A percentile compares a stretch with the other conserved stretches of the same genome.
These are phyloP conservation scores for Sander vitreus DNA, from an alignment of 2,113 vertebrate genomes.

Conservation along the genomic window DNA sequence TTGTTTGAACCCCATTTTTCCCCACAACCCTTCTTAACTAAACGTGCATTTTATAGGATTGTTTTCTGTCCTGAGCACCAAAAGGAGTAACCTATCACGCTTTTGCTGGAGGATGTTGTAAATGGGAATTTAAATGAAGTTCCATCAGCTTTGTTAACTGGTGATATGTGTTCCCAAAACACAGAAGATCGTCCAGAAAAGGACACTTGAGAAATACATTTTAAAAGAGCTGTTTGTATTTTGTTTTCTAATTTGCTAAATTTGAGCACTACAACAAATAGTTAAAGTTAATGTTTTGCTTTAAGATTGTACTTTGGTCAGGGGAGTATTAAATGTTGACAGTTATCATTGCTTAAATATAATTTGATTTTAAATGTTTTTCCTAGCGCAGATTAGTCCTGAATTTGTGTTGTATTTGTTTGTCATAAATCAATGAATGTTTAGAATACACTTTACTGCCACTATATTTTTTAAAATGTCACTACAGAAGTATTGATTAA, in stretches of 20 bases:
- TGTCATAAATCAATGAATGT: neutral
- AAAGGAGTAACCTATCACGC: constrained; percentile 98
- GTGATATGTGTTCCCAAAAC: constrained; percentile 90
- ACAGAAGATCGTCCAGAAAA: neutral
- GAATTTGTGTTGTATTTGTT: neutral
- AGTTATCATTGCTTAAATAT: neutral
- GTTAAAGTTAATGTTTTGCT: neutral
- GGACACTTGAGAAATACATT: neutral
- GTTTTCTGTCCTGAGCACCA: constrained; percentile 86
- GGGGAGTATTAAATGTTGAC: neutral
- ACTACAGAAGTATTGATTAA: constrained; percentile 23
- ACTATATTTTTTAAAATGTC: constrained; percentile 86
- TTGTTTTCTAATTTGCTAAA: neutral
- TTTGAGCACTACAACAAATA: neutral
- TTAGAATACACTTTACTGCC: neutral
- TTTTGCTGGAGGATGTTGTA: constrained; percentile 99
- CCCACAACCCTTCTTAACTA: constrained; percentile 26
- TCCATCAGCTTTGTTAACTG: constrained; percentile 92
- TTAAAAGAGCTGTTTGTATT: neutral
- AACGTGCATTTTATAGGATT: constrained; percentile 50
- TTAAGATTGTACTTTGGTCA: neutral
- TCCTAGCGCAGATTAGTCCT: neutral
- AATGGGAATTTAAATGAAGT: constrained; percentile 93
- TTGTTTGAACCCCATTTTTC: constrained; percentile 33
- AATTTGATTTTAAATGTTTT: neutral